Evolutionary conservation across 2,797 vertebrate genomes (phyloP).

Genomic region (Kryptopterus vitreolus): DNA sequence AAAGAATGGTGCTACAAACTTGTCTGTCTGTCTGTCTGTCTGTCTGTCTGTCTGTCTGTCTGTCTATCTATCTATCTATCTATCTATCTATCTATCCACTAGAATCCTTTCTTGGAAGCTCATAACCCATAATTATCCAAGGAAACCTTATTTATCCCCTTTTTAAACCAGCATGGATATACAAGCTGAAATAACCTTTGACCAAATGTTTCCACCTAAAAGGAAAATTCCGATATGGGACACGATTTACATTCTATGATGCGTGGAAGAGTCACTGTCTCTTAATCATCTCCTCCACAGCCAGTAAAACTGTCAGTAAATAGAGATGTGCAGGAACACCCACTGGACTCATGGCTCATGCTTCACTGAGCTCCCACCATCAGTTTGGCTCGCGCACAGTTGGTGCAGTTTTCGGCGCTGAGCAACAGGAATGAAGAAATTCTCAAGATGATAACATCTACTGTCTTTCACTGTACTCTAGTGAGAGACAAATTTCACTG

Average conservation of each 20-base stretch:
- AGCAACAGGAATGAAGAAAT: conserved; percentile 21
- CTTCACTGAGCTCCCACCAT: conserved; percentile 27
- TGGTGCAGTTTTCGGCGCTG: conserved; percentile 10
- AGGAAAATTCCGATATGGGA: conserved; percentile 41
- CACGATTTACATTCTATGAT: conserved; percentile 40
- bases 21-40: too few species aligned
- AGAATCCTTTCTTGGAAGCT: not conserved
- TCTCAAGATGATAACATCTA: conserved; percentile 25
- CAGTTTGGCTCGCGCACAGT: conserved; percentile 17
- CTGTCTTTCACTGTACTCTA: conserved; percentile 4
- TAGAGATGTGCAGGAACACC: conserved; percentile 42
- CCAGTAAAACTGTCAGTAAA: conserved; percentile 43
- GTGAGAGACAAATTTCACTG: not conserved
- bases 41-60: too few species aligned
- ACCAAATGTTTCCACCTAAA: conserved; percentile 38
- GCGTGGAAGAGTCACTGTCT: conserved; percentile 26
- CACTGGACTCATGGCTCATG: conserved; percentile 31
- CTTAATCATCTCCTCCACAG: conserved; percentile 43
- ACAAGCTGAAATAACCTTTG: conserved; percentile 35
- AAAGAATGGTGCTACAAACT: not conserved
- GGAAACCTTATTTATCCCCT: not conserved
- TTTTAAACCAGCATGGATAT: not conserved
- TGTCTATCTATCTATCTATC: too few species aligned
- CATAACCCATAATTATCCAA: not conserved
- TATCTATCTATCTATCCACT: too few species aligned